A percentile compares a stretch with the other conserved stretches of the same genome.
Evolutionary conservation across 2,797 vertebrate genomes (phyloP).

Genomic region (Apodemus agrarius): DNA sequence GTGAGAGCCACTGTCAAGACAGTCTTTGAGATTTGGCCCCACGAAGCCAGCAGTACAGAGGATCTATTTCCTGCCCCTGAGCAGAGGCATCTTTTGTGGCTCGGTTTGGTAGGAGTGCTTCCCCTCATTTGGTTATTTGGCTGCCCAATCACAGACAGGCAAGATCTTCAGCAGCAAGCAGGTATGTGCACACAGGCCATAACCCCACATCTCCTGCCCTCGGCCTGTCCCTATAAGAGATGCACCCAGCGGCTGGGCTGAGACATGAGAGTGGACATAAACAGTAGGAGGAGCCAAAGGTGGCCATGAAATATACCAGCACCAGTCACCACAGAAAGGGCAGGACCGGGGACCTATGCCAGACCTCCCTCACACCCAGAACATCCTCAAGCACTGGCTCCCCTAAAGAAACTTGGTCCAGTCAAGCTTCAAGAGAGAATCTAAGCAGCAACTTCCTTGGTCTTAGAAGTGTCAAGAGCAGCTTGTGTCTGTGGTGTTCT

Average conservation of each 20-base stretch:
- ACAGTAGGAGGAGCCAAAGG: neutral
- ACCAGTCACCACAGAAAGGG: neutral
- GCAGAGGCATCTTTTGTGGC: neutral
- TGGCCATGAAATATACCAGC: neutral
- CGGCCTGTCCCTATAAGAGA: neutral
- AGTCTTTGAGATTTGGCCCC: too few relatives aligned
- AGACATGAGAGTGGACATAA: neutral
- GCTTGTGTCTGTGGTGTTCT: neutral
- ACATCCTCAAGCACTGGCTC: neutral
- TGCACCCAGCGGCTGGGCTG: neutral
- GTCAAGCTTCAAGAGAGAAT: neutral
- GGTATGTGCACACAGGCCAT: neutral
- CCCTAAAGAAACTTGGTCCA: neutral
- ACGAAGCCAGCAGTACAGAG: neutral
- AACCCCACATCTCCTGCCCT: neutral
- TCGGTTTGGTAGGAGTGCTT: constrained; percentile 6
- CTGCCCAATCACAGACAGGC: neutral
- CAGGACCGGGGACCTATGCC: neutral
- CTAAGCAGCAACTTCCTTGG: neutral
- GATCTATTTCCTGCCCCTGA: neutral
- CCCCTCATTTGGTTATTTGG: neutral
- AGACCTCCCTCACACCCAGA: neutral
- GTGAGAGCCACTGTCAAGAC: constrained; percentile 17
- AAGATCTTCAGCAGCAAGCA: constrained; percentile 12
- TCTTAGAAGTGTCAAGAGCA: neutral